phyloP scores from a whole-genome alignment of 2,888 invertebrate species.

The Branchellion lobata region DNA sequence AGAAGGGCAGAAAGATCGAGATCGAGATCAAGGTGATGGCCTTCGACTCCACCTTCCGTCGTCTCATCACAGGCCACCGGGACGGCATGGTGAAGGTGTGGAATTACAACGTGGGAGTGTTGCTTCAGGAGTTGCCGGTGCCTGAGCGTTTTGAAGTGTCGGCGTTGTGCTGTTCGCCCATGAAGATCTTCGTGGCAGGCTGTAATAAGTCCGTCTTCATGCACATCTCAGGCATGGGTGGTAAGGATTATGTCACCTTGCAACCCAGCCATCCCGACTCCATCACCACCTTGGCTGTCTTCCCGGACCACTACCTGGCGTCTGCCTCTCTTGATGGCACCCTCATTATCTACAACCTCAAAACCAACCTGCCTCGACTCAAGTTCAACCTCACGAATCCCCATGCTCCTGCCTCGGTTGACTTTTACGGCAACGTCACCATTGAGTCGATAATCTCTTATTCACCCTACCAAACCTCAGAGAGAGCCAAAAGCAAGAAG shows the following conservation, averaged over 20 bases:
- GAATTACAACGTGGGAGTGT: constrained; percentile 79
- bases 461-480: not conserved
- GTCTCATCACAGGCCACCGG: constrained; percentile 76
- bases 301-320: constrained; percentile 56
- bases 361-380: constrained; percentile 36
- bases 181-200: constrained; percentile 74
- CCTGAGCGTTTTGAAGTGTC: constrained; percentile 67
- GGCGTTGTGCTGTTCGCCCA: constrained; percentile 65
- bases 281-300: constrained; percentile 71
- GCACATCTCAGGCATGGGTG: constrained; percentile 42
- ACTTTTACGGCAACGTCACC: constrained; percentile 22
- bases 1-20: constrained; percentile 70
- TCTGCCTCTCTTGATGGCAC: constrained; percentile 77
- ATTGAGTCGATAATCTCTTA: not conserved
- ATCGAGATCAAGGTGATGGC: constrained; percentile 77
- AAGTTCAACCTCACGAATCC: constrained; percentile 18
- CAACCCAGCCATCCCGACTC: constrained; percentile 71
- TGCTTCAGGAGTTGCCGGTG: constrained; percentile 55
- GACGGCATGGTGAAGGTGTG: constrained; percentile 79
- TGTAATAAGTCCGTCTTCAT: constrained; percentile 69
- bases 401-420: constrained; percentile 18
- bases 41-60: constrained; percentile 74
- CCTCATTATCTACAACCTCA: constrained; percentile 77
- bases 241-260: constrained; percentile 35
- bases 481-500: not conserved